Evolutionary conservation across 37 sponge, comb jelly and placozoan species (phyloP).

Genomic region (Aplysina aerophoba): DNA sequence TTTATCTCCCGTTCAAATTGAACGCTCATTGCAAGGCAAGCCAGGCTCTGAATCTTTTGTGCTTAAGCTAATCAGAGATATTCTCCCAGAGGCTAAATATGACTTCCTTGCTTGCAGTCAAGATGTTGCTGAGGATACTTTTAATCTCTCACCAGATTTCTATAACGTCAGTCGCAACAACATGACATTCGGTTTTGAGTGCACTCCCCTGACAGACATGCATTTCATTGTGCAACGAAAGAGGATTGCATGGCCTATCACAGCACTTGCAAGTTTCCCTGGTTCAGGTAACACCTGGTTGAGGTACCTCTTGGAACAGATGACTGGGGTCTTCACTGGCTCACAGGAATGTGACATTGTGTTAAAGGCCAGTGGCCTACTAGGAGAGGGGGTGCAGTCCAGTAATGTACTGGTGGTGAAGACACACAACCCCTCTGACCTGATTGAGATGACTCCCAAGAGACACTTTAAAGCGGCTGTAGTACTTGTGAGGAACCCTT

Average conservation of each 20-base stretch:
- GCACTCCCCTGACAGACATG: slow-evolving; percentile 17
- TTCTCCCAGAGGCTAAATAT: neutral
- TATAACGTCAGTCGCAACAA: neutral
- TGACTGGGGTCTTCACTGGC: slow-evolving; percentile 39
- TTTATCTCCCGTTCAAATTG: no score
- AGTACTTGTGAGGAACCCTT: slow-evolving; percentile 7
- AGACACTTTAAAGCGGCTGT: slow-evolving; percentile 11
- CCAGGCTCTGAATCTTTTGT: neutral
- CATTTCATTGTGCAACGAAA: neutral
- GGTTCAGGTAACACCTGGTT: slow-evolving; percentile 50
- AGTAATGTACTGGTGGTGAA: slow-evolving; percentile 29
- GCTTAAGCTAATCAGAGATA: no score
- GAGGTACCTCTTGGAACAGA: slow-evolving; percentile 42
- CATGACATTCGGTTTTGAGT: neutral
- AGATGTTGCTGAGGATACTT: neutral
- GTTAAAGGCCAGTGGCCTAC: slow-evolving; percentile 9
- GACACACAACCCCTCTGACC: slow-evolving; percentile 13
- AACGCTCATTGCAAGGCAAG: neutral
- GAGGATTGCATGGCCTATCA: slow-evolving; percentile 4
- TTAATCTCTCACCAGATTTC: neutral
- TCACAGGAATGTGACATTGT: slow-evolving; percentile 37
- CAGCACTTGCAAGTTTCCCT: slow-evolving; percentile 53
- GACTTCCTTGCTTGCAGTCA: slow-evolving; percentile 12
- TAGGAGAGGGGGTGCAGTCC: slow-evolving; percentile 15
- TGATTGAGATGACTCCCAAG: neutral